Evolutionary conservation across 2,888 invertebrate genomes (phyloP).

Genomic region (Petrolisthes manimaculis): DNA sequence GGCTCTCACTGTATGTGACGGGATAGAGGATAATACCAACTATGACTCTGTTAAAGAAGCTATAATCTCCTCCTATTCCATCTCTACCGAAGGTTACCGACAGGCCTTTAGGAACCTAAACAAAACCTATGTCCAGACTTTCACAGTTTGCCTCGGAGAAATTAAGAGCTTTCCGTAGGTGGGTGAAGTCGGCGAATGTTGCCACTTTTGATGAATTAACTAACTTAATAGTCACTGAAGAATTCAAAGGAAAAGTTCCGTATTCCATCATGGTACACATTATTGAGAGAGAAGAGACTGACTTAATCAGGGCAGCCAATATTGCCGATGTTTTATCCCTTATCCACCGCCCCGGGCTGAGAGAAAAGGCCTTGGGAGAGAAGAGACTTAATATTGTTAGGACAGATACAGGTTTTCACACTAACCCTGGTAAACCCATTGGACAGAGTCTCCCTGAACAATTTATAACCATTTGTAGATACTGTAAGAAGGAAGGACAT

Average conservation of each 20-base stretch:
- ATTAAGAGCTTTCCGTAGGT: constrained; percentile 22
- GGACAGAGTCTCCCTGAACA: not conserved
- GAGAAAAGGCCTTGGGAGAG: not conserved
- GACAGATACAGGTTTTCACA: not conserved
- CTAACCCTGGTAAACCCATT: not conserved
- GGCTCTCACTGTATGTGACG: not conserved
- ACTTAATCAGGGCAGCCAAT: constrained; percentile 15
- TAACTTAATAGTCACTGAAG: constrained; percentile 23
- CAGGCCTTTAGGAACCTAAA: constrained; percentile 32
- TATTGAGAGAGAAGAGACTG: constrained; percentile 15
- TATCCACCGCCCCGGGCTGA: not conserved
- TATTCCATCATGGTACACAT: constrained; percentile 28
- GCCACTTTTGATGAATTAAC: constrained; percentile 18
- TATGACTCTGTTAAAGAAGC: constrained; percentile 9
- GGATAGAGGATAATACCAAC: constrained; percentile 4
- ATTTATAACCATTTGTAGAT: not conserved
- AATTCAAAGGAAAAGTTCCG: constrained; percentile 33
- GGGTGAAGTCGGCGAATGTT: constrained; percentile 31
- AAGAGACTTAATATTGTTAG: not conserved
- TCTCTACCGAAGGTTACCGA: constrained; percentile 41
- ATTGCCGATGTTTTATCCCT: constrained; percentile 17
- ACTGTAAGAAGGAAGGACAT: constrained; percentile 17
- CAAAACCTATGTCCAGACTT: constrained; percentile 23
- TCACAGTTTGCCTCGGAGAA: constrained; percentile 28
- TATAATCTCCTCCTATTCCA: constrained; percentile 12